Percentiles rank a stretch among this genome's conserved stretches.
Conservation (phyloP, 2,113 vertebrate genomes). For the Dermatemys mawii region DNA sequence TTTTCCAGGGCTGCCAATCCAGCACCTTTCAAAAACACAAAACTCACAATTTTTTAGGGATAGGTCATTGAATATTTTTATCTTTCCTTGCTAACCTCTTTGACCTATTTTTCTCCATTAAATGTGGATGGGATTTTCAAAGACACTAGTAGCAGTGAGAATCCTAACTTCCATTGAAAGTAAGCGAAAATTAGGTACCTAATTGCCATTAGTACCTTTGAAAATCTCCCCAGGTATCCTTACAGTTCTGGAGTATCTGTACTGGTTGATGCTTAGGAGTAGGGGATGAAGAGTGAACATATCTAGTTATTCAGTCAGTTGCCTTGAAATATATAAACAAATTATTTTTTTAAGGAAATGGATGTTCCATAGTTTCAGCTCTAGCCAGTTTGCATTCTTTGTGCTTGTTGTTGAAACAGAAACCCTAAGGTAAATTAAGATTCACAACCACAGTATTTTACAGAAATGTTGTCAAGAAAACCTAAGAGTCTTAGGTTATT, state of each 20-base stretch:
- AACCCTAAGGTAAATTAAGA: not conserved
- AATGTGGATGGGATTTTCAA: not conserved
- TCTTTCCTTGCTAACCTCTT: not conserved
- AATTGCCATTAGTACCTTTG: not conserved
- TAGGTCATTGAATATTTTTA: not conserved
- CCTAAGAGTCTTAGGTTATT: not conserved
- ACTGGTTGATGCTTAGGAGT: not conserved
- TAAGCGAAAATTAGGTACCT: not conserved
- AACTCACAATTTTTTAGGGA: not conserved
- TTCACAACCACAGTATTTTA: not conserved
- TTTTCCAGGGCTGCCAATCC: not conserved
- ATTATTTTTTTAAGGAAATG: not conserved
- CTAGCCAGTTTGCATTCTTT: not conserved
- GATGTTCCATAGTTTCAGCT: not conserved
- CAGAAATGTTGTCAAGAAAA: not conserved
- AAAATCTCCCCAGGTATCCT: not conserved
- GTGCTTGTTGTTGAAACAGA: not conserved
- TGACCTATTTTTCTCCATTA: not conserved
- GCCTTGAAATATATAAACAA: not conserved
- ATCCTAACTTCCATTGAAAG: not conserved
- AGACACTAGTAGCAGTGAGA: not conserved
- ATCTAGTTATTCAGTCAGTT: not conserved
- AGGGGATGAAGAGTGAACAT: not conserved
- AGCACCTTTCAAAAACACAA: not conserved
- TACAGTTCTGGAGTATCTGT: not conserved